Evolutionary conservation across 2,797 vertebrate genomes (phyloP).

Genomic region (Ctenochaetus hawaiiensis): DNA sequence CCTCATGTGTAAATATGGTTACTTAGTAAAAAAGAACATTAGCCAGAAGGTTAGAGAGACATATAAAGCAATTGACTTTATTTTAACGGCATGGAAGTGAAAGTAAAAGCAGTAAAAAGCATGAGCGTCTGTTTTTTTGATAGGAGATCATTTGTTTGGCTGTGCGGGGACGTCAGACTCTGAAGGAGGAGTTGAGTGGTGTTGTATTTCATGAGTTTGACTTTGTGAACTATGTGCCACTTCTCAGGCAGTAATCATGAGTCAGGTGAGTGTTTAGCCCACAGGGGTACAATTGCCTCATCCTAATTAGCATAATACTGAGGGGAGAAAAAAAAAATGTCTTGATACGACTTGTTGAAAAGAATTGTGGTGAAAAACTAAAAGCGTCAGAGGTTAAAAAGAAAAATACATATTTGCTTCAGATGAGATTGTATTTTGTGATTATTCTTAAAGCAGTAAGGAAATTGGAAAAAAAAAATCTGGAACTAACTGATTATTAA

Average conservation of each 20-base stretch:
- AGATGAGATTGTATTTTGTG: not conserved
- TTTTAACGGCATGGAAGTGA: not conserved
- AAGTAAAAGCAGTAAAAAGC: not conserved
- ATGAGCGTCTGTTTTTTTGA: not conserved
- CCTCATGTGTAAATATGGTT: conserved; percentile 16
- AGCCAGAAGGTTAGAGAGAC: not conserved
- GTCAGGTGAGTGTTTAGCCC: conserved; percentile 34
- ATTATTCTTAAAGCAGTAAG: not conserved
- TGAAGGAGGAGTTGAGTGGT: conserved; percentile 1
- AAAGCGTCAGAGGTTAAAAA: not conserved
- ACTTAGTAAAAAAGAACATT: not conserved
- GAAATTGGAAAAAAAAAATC: not conserved
- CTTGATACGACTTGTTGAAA: conserved; percentile 10
- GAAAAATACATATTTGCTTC: not conserved
- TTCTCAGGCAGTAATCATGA: conserved; percentile 24
- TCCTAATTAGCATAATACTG: conserved; percentile 45
- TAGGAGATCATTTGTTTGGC: not conserved
- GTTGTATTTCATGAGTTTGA: conserved; percentile 16
- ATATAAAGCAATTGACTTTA: not conserved
- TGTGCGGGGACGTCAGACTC: not conserved
- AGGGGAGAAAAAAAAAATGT: conserved; percentile 20
- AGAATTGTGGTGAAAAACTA: not conserved
- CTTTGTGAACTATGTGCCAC: conserved; percentile 22
- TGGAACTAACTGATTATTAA: not conserved
- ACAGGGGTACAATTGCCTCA: conserved; percentile 39